These are phyloP conservation scores for Labroides dimidiatus DNA, from an alignment of 2,797 vertebrate genomes.

Conservation along the genomic window DNA sequence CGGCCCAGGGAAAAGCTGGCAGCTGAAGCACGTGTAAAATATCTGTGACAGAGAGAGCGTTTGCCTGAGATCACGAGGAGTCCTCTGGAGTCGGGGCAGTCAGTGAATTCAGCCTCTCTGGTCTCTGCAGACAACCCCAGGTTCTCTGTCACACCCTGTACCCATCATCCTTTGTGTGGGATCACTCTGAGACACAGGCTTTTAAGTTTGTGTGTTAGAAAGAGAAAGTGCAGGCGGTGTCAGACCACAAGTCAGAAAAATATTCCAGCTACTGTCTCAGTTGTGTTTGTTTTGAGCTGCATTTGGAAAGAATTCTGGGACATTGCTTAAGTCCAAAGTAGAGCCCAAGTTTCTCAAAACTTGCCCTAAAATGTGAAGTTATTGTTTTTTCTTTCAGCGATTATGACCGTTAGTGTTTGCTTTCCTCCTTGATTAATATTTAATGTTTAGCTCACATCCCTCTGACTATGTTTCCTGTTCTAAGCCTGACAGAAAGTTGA, in stretches of 20 bases:
- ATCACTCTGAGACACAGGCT: slow-evolving; percentile 7
- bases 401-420: not conserved
- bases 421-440: too few relatives aligned
- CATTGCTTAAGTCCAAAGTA: too few relatives aligned
- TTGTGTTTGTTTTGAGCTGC: not conserved
- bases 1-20: slow-evolving; percentile 28
- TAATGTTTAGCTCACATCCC: too few relatives aligned
- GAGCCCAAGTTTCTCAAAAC: too few relatives aligned
- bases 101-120: slow-evolving; percentile 36
- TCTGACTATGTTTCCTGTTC: too few relatives aligned
- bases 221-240: not conserved
- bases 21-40: slow-evolving; percentile 30
- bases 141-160: slow-evolving; percentile 33
- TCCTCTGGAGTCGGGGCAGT: slow-evolving; percentile 41
- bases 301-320: too few relatives aligned
- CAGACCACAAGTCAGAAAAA: not conserved
- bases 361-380: too few relatives aligned
- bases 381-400: too few relatives aligned
- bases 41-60: slow-evolving; percentile 10
- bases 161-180: slow-evolving; percentile 34
- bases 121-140: slow-evolving; percentile 32
- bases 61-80: slow-evolving; percentile 34
- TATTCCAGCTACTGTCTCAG: not conserved
- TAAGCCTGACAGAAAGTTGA: too few relatives aligned
- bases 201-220: not conserved